A percentile compares a stretch with the other conserved stretches of the same genome.
Conservation (phyloP, 2,888 invertebrate genomes). For the Hyposoter didymator region DNA sequence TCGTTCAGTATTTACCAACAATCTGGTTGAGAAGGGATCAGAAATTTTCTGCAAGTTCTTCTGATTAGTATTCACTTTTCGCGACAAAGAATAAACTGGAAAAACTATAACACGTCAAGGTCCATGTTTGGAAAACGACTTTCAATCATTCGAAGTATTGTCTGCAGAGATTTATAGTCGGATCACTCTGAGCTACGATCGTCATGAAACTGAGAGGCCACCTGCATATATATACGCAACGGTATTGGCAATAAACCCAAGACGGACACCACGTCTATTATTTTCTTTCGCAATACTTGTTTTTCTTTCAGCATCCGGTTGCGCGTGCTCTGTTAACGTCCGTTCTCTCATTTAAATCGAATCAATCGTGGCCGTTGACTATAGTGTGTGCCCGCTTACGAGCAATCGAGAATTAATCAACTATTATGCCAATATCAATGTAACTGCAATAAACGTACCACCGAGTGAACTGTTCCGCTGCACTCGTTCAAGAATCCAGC, state of each 20-base stretch:
- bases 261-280: slow-evolving; percentile 44
- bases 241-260: slow-evolving; percentile 32
- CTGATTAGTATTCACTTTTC: too few species aligned
- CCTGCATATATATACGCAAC: background rate
- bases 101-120: too few species aligned
- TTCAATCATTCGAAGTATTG: background rate
- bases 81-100: too few species aligned
- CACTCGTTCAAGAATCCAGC: slow-evolving; percentile 47
- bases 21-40: too few species aligned
- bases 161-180: background rate
- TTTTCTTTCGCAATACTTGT: slow-evolving; percentile 61
- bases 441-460: background rate
- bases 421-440: slow-evolving; percentile 16
- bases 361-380: slow-evolving; percentile 23
- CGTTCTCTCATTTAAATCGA: slow-evolving; percentile 31
- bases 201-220: slow-evolving; percentile 2
- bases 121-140: background rate
- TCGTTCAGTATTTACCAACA: too few species aligned
- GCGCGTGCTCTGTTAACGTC: slow-evolving; percentile 5
- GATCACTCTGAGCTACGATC: slow-evolving; percentile 6
- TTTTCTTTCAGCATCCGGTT: slow-evolving; percentile 51
- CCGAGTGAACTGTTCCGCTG: slow-evolving; percentile 7
- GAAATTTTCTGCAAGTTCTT: too few species aligned
- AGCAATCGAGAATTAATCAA: slow-evolving; percentile 59
- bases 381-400: slow-evolving; percentile 32